Percentiles rank a stretch among this genome's conserved stretches.
Conservation (phyloP, 2,113 vertebrate genomes). For the Erythrocebus patas region DNA sequence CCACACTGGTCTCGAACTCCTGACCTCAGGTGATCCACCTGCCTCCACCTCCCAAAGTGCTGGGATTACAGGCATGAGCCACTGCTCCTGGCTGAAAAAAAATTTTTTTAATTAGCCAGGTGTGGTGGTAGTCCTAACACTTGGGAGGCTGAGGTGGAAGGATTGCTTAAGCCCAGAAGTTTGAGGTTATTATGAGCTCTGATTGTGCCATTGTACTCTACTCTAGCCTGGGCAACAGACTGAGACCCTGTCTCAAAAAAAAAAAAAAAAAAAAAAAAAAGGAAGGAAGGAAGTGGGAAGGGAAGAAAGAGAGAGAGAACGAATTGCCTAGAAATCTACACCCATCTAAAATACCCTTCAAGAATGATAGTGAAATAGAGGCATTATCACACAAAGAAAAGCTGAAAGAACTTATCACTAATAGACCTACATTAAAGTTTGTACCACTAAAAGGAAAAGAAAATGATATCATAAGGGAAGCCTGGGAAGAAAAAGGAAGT, state of each 20-base stretch:
- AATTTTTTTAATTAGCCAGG: background rate
- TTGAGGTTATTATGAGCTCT: background rate
- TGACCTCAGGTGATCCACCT: too few species aligned
- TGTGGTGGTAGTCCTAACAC: background rate
- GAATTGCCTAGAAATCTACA: background rate
- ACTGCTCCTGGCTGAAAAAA: too few species aligned
- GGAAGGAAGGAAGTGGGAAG: too few species aligned
- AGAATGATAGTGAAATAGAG: background rate
- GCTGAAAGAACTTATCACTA: background rate
- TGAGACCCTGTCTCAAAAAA: background rate
- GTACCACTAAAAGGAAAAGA: background rate
- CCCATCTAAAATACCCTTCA: background rate
- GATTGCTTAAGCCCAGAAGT: background rate
- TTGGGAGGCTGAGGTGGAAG: background rate
- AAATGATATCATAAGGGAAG: constrained; percentile 23
- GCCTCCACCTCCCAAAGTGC: too few species aligned
- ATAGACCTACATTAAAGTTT: background rate
- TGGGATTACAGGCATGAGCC: too few species aligned
- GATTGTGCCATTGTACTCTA: background rate
- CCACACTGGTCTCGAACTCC: too few species aligned
- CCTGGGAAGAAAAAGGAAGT: background rate
- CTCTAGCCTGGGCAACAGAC: background rate
- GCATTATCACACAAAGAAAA: constrained; percentile 33
- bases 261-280: background rate
- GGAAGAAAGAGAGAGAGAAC: background rate